phyloP scores from a whole-genome alignment of 2,888 invertebrate genomes.

The Bedellia somnulentella region DNA sequence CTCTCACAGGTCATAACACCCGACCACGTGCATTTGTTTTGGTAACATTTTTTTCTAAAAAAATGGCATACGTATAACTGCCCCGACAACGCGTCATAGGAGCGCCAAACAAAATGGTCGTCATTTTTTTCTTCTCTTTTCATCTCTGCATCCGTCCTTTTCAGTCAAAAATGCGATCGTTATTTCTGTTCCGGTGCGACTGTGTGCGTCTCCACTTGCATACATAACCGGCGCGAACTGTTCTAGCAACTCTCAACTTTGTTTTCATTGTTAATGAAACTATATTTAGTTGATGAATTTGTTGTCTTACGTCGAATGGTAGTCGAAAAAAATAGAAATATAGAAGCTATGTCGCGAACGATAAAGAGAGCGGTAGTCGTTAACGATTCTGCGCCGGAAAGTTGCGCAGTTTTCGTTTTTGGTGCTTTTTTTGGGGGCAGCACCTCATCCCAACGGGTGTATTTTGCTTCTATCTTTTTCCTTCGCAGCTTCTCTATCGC shows the following conservation, averaged over 20 bases:
- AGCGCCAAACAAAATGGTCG: slow-evolving; percentile 59
- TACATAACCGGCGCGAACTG: background rate
- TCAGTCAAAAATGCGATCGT: slow-evolving; percentile 63
- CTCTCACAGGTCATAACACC: slow-evolving; percentile 53
- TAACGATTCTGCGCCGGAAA: slow-evolving; percentile 64
- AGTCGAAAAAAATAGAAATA: slow-evolving; percentile 58
- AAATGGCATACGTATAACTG: slow-evolving; percentile 51
- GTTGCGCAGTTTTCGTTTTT: slow-evolving; percentile 64
- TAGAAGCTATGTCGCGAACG: slow-evolving; percentile 56
- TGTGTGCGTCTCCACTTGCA: slow-evolving; percentile 46
- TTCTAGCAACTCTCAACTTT: too few species aligned
- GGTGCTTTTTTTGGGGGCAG: slow-evolving; percentile 62
- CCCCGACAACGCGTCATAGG: slow-evolving; percentile 31
- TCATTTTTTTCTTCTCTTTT: slow-evolving; percentile 62
- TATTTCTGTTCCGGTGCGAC: slow-evolving; percentile 58
- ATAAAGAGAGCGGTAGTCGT: slow-evolving; percentile 61
- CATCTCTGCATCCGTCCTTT: slow-evolving; percentile 61
- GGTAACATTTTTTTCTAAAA: slow-evolving; percentile 54
- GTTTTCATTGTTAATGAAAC: too few species aligned
- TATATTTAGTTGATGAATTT: background rate
- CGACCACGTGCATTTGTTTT: slow-evolving; percentile 61
- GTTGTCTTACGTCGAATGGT: slow-evolving; percentile 49
- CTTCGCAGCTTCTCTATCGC: slow-evolving; percentile 43
- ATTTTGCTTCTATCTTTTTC: slow-evolving; percentile 58
- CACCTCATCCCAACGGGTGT: slow-evolving; percentile 55